Base-by-base conservation (phyloP, 2,797 vertebrate genomes). In the Amazonetta brasiliensis region DNA sequence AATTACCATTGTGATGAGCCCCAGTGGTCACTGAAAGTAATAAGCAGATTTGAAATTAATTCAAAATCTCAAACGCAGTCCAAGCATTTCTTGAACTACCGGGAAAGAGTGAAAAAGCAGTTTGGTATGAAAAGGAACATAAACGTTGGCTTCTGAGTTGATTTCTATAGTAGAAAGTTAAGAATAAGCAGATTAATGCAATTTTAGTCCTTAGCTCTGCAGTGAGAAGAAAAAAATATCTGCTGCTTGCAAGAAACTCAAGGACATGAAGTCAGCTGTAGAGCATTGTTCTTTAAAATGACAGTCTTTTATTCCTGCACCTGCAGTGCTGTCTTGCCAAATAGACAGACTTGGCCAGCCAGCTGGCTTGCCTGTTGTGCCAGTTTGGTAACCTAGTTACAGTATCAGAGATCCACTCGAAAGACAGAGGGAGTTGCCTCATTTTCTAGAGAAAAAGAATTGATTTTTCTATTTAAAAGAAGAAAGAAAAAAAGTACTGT, bases 311-410 rank as follows among this genome's bases (percentile, higher is more conserved):
- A 77, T 78, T 91, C 18, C 56, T 90, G 58, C 94, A 92, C 80
- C 90, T 89, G 92, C 88, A 94, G 20, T 23, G 44, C 28, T 55
- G 62, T 89, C 84, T 94, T 90, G 62, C 77, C 94, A 96, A 63
- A 90, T 8, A 76, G 3, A 6, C 48, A 91, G 78, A 43, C 44
- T 89, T 78, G 66, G 52, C 59, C 50, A 64, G 50, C 16, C 91
- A 96, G 89, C 78, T 93, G 74, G 63, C 91, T 69, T 84, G 66
- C 9, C 90, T 78, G 9, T 71, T 67, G 58, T 83, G 68, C 75
- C 88, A 92, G 0, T 62, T 78, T 73, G 50, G 84, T 94, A 90
- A 86, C 87, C 93, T 91, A 86, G 89, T 64, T 92, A 90, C 13
- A 0, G 62, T 25, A 59, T 21, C 37, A 84, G 59, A 72, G 8